Percentiles rank a stretch among this genome's conserved stretches.
Conservation (phyloP, 2,888 invertebrate species). For the Sialis lutaria region DNA sequence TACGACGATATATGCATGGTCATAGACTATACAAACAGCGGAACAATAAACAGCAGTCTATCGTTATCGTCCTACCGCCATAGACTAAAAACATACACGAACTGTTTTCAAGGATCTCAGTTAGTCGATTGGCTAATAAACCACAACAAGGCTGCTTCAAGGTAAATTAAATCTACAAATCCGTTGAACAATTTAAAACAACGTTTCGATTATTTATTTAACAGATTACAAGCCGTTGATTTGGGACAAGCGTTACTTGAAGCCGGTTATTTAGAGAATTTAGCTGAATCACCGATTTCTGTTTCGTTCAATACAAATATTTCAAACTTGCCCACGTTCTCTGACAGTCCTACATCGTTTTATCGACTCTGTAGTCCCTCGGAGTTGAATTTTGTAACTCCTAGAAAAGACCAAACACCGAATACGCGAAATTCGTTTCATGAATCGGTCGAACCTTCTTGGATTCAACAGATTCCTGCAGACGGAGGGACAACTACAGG, state of each 20-base stretch:
- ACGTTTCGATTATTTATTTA: constrained; percentile 5
- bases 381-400: constrained; percentile 4
- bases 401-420: neutral
- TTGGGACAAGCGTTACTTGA: constrained; percentile 65
- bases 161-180: constrained; percentile 28
- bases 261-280: constrained; percentile 54
- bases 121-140: constrained; percentile 70
- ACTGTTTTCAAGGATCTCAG: constrained; percentile 64
- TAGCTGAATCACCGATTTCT: constrained; percentile 29
- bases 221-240: constrained; percentile 53
- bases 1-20: constrained; percentile 37
- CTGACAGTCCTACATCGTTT: constrained; percentile 26
- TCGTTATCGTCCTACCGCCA: constrained; percentile 38
- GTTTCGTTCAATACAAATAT: constrained; percentile 21
- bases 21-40: constrained; percentile 7
- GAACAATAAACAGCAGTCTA: constrained; percentile 12
- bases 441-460: constrained; percentile 36
- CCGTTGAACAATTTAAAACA: too few relatives aligned
- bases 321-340: constrained; percentile 32
- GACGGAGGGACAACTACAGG: constrained; percentile 25
- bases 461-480: constrained; percentile 40
- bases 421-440: constrained; percentile 11
- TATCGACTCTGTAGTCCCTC: constrained; percentile 27
- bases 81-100: constrained; percentile 51
- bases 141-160: constrained; percentile 56